Evolutionary conservation across 1,140 invertebrate genomes (phyloP).

Genomic region (Calliopsis andreniformis): DNA sequence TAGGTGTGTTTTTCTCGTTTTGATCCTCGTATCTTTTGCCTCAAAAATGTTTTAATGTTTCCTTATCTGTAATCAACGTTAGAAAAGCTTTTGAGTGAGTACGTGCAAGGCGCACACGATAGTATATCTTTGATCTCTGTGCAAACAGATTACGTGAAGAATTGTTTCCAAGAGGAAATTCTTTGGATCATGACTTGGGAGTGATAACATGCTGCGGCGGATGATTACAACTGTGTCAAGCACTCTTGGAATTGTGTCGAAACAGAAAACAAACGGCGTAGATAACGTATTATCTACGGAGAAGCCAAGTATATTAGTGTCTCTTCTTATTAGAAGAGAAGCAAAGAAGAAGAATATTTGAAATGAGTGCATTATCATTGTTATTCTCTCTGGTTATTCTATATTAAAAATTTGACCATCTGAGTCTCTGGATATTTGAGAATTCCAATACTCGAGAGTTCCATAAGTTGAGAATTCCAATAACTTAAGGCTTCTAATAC

Average conservation of each 20-base stretch:
- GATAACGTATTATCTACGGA: slow-evolving; percentile 15
- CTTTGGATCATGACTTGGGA: background rate
- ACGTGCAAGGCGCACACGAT: too few relatives aligned
- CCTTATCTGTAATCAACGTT: background rate
- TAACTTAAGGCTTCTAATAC: too few relatives aligned
- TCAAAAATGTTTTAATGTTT: background rate
- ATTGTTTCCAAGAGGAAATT: background rate
- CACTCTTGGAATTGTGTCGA: slow-evolving; percentile 3
- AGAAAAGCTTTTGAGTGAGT: too few relatives aligned
- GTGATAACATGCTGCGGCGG: background rate
- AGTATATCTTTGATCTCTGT: too few relatives aligned
- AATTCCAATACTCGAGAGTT: too few relatives aligned
- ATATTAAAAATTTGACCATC: too few relatives aligned
- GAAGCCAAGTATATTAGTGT: background rate
- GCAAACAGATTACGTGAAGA: background rate
- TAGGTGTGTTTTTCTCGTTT: background rate
- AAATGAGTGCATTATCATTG: too few relatives aligned
- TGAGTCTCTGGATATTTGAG: too few relatives aligned
- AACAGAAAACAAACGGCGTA: background rate
- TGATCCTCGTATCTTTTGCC: background rate
- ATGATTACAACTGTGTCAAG: background rate
- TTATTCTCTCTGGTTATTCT: too few relatives aligned
- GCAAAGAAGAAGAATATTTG: too few relatives aligned
- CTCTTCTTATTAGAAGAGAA: too few relatives aligned
- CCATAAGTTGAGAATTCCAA: too few relatives aligned